Evolutionary conservation across 2,888 invertebrate species (phyloP).

Genomic region (Eilema depressum): DNA sequence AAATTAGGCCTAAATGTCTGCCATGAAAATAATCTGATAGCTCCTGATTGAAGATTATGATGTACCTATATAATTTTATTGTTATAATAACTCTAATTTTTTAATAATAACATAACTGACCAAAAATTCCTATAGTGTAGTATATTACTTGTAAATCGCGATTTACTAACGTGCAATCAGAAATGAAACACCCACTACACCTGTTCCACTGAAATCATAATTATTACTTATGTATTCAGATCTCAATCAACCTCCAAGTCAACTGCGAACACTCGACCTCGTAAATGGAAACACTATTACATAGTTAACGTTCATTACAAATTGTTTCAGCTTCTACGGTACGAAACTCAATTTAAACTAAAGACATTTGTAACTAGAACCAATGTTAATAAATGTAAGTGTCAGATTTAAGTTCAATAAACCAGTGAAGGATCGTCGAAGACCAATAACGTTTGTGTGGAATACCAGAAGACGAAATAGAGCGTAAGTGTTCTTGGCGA

Average conservation of each 20-base stretch:
- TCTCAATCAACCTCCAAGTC: constrained; percentile 28
- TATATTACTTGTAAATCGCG: not conserved
- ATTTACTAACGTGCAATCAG: not conserved
- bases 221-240: constrained; percentile 18
- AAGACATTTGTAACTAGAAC: constrained; percentile 61
- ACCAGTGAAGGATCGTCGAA: constrained; percentile 51
- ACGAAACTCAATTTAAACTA: constrained; percentile 77
- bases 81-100: not conserved
- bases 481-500: constrained; percentile 56
- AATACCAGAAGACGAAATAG: constrained; percentile 58
- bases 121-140: not conserved
- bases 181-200: not conserved
- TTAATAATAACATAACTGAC: not conserved
- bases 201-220: constrained; percentile 7
- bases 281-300: constrained; percentile 45
- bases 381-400: constrained; percentile 53
- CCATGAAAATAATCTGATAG: not conserved
- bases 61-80: too few species aligned
- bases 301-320: constrained; percentile 52
- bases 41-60: not conserved
- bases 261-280: constrained; percentile 27
- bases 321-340: constrained; percentile 53
- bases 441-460: constrained; percentile 51
- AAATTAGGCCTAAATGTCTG: not conserved
- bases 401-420: constrained; percentile 49